Percentiles rank a stretch among this genome's conserved stretches.
Conservation (phyloP, 2,113 vertebrate genomes). For the Indicator indicator region DNA sequence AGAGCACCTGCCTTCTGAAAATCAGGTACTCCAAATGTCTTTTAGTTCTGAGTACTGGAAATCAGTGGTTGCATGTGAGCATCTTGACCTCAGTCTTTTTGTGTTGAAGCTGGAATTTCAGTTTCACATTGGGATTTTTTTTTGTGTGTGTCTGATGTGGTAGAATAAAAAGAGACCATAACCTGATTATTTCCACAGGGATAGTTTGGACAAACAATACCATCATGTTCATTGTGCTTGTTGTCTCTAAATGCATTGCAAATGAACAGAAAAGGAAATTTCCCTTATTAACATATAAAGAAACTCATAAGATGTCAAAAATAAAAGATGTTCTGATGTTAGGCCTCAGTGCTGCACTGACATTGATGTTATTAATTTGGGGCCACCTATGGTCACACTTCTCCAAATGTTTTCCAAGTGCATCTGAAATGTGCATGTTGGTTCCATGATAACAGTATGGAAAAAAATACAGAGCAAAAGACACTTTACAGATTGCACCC, state of each 20-base stretch:
- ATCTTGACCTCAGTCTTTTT: neutral
- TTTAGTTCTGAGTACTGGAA: neutral
- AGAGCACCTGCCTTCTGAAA: neutral
- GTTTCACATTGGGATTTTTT: neutral
- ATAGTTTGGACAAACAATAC: neutral
- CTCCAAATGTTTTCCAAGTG: neutral
- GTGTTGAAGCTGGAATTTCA: neutral
- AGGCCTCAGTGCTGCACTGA: neutral
- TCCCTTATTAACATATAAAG: neutral
- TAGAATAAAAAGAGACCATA: neutral
- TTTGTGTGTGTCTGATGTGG: neutral
- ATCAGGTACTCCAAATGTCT: neutral
- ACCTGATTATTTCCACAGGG: neutral
- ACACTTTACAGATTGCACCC: neutral
- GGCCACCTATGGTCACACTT: neutral
- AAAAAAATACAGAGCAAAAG: conserved; percentile 2
- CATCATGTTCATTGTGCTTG: neutral
- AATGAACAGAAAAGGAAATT: neutral
- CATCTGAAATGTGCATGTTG: neutral
- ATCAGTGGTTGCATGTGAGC: neutral
- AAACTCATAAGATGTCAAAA: neutral
- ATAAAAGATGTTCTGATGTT: neutral
- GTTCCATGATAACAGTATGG: neutral
- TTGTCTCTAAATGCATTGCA: neutral
- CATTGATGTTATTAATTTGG: neutral